Conservation (phyloP, 2,113 vertebrate genomes). For the Myotis davidii region DNA sequence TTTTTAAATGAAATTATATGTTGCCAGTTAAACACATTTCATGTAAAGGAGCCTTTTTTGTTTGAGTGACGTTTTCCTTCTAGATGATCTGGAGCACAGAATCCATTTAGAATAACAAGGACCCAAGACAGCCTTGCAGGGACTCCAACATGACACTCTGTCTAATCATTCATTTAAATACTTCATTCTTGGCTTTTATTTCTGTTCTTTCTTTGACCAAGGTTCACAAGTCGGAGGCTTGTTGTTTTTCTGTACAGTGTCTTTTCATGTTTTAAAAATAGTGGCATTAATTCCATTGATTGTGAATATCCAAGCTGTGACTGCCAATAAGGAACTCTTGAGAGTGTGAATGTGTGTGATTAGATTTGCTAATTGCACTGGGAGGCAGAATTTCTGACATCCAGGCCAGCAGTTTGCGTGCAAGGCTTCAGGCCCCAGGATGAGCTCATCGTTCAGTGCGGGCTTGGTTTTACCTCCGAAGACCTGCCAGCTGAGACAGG, state of each 20-base stretch:
- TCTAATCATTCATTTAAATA: slow-evolving; percentile 46
- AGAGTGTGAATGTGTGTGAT: slow-evolving; percentile 71
- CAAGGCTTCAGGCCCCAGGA: slow-evolving; percentile 36
- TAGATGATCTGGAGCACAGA: slow-evolving; percentile 30
- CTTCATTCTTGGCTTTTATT: slow-evolving; percentile 40
- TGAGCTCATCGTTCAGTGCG: slow-evolving; percentile 37
- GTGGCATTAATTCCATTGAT: slow-evolving; percentile 56
- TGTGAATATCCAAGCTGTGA: slow-evolving; percentile 70
- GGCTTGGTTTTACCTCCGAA: slow-evolving; percentile 33
- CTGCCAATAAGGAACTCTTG: slow-evolving; percentile 65
- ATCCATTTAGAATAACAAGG: slow-evolving; percentile 53
- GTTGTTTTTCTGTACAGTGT: slow-evolving; percentile 47
- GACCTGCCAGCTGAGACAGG: neutral
- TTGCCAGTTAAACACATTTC: slow-evolving; percentile 76
- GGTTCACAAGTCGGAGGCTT: slow-evolving; percentile 32
- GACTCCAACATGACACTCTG: slow-evolving; percentile 52
- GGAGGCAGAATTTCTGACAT: slow-evolving; percentile 51
- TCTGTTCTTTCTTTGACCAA: slow-evolving; percentile 55
- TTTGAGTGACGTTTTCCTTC: slow-evolving; percentile 70
- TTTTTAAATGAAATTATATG: slow-evolving; percentile 77
- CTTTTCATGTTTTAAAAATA: slow-evolving; percentile 65
- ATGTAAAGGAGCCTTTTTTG: slow-evolving; percentile 59
- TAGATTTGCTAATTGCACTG: slow-evolving; percentile 67
- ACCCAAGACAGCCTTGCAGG: slow-evolving; percentile 29
- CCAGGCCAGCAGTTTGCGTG: slow-evolving; percentile 29